Evolutionary conservation across 2,113 vertebrate species (phyloP).

Genomic region (Megatriorchis doriae): DNA sequence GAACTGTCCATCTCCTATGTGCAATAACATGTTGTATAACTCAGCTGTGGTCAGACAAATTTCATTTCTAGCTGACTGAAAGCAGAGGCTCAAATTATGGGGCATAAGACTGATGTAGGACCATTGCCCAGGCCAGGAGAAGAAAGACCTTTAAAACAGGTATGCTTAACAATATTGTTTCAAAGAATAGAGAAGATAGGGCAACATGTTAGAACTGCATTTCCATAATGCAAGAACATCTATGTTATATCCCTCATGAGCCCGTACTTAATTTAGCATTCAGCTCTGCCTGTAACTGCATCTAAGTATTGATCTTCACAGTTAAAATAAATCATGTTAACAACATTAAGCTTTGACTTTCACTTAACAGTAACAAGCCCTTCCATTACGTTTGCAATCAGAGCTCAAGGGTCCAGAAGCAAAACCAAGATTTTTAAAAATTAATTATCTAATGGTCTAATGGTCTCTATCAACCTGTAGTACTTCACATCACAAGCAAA

Average conservation of each 20-base stretch:
- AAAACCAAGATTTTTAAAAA: not conserved
- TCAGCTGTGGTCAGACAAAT: not conserved
- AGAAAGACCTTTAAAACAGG: not conserved
- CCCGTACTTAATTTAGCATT: conserved; percentile 39
- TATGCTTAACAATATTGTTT: not conserved
- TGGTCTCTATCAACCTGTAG: not conserved
- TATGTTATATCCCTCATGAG: conserved; percentile 10
- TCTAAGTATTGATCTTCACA: conserved; percentile 58
- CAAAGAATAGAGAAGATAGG: not conserved
- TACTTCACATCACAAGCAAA: not conserved
- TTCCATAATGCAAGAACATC: not conserved
- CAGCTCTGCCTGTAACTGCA: conserved; percentile 50
- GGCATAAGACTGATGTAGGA: not conserved
- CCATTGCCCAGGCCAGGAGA: not conserved
- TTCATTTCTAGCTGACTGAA: not conserved
- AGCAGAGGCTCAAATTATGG: not conserved
- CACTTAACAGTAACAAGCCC: conserved; percentile 50
- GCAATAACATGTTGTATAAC: not conserved
- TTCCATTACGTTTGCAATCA: not conserved
- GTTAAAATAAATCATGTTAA: conserved; percentile 61
- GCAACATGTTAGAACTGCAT: conserved; percentile 8
- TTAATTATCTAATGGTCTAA: not conserved
- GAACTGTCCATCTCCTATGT: not conserved
- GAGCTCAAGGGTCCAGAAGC: not conserved
- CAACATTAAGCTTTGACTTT: conserved; percentile 60